Evolutionary conservation across 1,140 invertebrate species (phyloP), one percentile per base, ranked within the genome.

Genomic region (Meteorus sp.): DNA sequence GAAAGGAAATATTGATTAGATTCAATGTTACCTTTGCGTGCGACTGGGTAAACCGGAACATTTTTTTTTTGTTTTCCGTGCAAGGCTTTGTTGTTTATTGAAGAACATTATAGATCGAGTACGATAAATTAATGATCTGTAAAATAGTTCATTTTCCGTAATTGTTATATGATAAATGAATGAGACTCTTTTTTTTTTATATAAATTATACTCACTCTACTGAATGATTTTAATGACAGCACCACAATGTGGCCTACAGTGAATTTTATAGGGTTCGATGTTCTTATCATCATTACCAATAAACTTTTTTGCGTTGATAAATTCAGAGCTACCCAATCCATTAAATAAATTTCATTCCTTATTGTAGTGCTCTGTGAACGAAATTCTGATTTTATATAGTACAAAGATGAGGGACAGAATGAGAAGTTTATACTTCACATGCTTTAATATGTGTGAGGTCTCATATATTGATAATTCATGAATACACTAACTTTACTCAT

Each of bases 401-500:
- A n/a, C 35, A 39, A 39, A 39, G 8, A n/a, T 39, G 15, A 11
- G 13, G n/a, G n/a, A n/a, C n/a, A n/a, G n/a, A n/a, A n/a, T n/a
- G n/a, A n/a, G n/a, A n/a, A n/a, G n/a, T n/a, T n/a, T n/a, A n/a
- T n/a, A n/a, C n/a, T n/a, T n/a, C n/a, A n/a, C n/a, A n/a, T n/a
- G n/a, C n/a, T n/a, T n/a, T n/a, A n/a, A n/a, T n/a, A n/a, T n/a
- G n/a, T n/a, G n/a, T n/a, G n/a, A n/a, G n/a, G n/a, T n/a, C n/a
- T n/a, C n/a, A n/a, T n/a, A 37, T 1, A 7, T 1, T 25, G n/a
- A 47, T 11, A 11, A 25, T 27, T 47, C 13, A 5, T 2, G 11
- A 23, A 11, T 27, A 33, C 20, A 19, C 13, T 41, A 22, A 58
- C 56, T 35, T 58, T 8, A 22, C n/a, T 3, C 15, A 19, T 57